Conservation (phyloP, 2,113 vertebrate genomes). For the Alexandromys fortis region DNA sequence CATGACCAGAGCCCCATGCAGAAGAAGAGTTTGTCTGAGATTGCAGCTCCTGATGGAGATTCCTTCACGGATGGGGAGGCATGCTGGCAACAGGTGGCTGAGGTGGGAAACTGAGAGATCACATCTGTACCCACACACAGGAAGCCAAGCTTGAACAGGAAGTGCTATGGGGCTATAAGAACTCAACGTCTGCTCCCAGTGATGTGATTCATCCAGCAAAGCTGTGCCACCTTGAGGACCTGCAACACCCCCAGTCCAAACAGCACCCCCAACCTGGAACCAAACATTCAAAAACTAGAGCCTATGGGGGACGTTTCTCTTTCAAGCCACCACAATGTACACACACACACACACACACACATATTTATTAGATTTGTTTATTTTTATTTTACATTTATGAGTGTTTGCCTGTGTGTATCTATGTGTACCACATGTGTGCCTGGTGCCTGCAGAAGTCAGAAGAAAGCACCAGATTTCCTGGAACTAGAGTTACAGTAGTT, state of each 20-base stretch:
- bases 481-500: neutral
- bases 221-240: neutral
- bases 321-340: neutral
- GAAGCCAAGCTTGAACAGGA: neutral
- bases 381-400: neutral
- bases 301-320: neutral
- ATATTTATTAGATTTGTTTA: neutral
- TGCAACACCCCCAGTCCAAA: neutral
- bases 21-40: neutral
- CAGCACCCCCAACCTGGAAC: neutral
- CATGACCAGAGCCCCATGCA: neutral
- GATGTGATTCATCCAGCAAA: neutral
- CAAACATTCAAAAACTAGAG: neutral
- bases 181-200: neutral
- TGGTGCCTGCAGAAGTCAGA: neutral
- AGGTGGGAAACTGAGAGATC: neutral
- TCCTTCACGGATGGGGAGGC: neutral
- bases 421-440: neutral
- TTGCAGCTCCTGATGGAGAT: neutral
- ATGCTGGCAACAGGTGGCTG: neutral
- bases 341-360: neutral
- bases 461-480: neutral
- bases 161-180: neutral
- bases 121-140: neutral
- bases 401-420: neutral